Conservation (phyloP, 2,888 invertebrate species). For the Mycalesis mineus region DNA sequence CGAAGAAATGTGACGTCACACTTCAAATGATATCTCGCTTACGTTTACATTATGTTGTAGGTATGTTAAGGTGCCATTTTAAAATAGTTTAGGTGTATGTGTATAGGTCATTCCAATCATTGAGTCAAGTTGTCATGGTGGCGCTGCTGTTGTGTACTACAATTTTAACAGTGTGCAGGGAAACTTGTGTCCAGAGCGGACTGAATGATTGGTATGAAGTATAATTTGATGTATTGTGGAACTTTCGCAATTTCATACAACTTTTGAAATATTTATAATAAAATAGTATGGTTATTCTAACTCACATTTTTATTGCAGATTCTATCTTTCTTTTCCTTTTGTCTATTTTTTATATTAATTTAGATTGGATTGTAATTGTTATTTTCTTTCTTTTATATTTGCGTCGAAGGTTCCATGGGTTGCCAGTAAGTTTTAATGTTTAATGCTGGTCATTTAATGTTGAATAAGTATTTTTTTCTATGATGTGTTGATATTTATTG, state of each 20-base stretch:
- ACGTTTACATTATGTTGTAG: too few relatives aligned
- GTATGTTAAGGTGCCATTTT: too few relatives aligned
- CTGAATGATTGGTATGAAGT: too few relatives aligned
- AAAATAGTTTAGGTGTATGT: too few relatives aligned
- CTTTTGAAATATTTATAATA: not conserved
- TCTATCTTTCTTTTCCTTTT: not conserved
- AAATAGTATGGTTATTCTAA: not conserved
- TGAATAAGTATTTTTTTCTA: conserved; percentile 17
- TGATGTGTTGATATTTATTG: conserved; percentile 16
- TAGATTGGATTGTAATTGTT: conserved; percentile 6
- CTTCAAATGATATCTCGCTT: too few relatives aligned
- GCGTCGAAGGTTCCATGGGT: conserved; percentile 12
- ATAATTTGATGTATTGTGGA: conserved; percentile 1
- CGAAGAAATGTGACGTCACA: too few relatives aligned
- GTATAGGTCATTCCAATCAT: too few relatives aligned
- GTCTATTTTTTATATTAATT: not conserved
- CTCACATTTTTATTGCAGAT: not conserved
- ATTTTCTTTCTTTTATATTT: conserved; percentile 13
- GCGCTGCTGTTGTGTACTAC: too few relatives aligned
- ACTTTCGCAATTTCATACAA: conserved; percentile 9
- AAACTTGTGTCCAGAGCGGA: too few relatives aligned
- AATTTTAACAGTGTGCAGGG: too few relatives aligned
- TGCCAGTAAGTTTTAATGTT: conserved; percentile 31
- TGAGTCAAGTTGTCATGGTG: too few relatives aligned
- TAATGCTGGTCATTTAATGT: conserved; percentile 44